Base-by-base conservation (phyloP, 2,888 invertebrate species). In the Tetramorium bicarinatum region DNA sequence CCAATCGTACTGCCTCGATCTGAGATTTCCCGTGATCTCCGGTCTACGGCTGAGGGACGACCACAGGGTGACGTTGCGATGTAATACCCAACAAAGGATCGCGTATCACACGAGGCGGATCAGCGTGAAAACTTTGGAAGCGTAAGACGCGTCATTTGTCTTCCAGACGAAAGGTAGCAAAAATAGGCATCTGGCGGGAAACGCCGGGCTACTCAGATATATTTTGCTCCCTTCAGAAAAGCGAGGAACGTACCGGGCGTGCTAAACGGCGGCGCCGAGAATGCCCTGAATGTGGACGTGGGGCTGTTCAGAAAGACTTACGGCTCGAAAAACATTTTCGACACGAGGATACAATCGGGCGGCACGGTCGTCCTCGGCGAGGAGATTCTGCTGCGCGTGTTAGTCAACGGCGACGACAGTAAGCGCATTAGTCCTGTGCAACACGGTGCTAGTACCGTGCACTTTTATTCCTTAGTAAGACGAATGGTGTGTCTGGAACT, bases 291-390 rank as follows among this genome's bases (percentile, higher is more conserved):
- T 44, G 96, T 95, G 13, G 95, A 95, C 77, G 95, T 96, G 15
- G 95, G 95, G 66, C 91, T 96, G 3, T 94, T 96, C 82, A 92
- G 96, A 47, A 95, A 95, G 83, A 94, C 94, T 0, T 93, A 95
- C n/a, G 92, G 93, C 1, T 94, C 94, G 74, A 95, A 95, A 77
- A 95, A 95, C 74, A 77, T 91, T 38, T 96, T 96, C 87, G 95
- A 95, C 25, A 94, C 95, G n/a, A 95, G 94, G 29, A 93, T 96
- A 76, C 95, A 95, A 83, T 92, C 95, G 0, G 95, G 96, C 72
- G 96, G 95, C 6, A 94, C 95, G 6, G 96, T 96, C 0, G 95
- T 95, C 82, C 92, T 96, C 62, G 96, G 96, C 4, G 96, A 96
- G 91, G 96, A 96, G 84, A 92, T 96, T 49, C 88, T 96, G 62